phyloP scores from a whole-genome alignment of 92 coral and sea anemone species.

The Pocillopora meandrina region DNA sequence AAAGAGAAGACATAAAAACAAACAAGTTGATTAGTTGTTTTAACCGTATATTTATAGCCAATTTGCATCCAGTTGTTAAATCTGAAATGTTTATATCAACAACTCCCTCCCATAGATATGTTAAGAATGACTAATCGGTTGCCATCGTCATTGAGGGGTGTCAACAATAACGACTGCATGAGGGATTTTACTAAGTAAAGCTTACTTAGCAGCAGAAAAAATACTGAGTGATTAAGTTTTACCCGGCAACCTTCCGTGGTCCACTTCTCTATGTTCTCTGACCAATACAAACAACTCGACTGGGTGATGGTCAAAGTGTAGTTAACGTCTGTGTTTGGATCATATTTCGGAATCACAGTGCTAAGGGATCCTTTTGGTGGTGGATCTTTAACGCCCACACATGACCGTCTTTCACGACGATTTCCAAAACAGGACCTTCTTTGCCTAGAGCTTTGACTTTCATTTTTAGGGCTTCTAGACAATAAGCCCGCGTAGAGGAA shows the following conservation, averaged over 20 bases:
- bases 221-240: background rate
- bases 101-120: no score
- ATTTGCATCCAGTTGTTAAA: no score
- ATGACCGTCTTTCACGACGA: constrained; percentile 48
- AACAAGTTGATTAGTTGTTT: no score
- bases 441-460: background rate
- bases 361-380: constrained; percentile 12
- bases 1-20: no score
- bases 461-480: background rate
- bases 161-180: no score
- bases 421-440: constrained; percentile 52
- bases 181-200: no score
- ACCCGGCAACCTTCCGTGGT: constrained; percentile 53
- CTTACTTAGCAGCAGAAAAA: no score
- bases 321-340: constrained; percentile 45
- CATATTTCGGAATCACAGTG: constrained; percentile 22
- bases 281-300: constrained; percentile 58
- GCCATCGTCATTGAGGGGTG: no score
- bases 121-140: no score
- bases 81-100: no score
- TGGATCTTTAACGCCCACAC: constrained; percentile 50
- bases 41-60: no score
- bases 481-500: constrained; percentile 3
- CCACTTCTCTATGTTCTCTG: constrained; percentile 49
- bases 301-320: constrained; percentile 42